Percentiles rank a stretch among this genome's conserved stretches.
Conservation (phyloP, 1,140 invertebrate species). For the Eriosoma lanigerum region DNA sequence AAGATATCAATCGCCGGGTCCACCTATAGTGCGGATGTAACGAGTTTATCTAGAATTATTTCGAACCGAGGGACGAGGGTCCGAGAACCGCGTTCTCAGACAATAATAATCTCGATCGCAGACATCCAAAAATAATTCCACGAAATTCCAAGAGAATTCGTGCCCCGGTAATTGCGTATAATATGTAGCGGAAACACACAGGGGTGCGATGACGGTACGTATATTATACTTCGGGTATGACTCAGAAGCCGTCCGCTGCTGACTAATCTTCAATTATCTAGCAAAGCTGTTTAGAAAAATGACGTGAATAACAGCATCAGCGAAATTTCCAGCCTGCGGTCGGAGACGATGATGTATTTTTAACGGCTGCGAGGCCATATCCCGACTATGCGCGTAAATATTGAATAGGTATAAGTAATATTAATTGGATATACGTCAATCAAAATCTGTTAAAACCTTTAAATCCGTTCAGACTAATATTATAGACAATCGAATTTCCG, state of each 20-base stretch:
- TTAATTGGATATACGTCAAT: conserved; percentile 16
- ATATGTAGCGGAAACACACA: background rate
- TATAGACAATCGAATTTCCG: background rate
- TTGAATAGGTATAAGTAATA: background rate
- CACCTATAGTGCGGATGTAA: background rate
- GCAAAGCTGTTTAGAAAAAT: background rate
- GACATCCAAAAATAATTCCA: background rate
- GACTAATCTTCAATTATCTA: background rate
- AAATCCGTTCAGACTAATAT: background rate
- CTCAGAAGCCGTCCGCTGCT: background rate
- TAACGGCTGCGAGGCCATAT: too few species aligned
- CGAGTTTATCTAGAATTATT: background rate
- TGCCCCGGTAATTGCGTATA: background rate
- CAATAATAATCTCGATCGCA: background rate
- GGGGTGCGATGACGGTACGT: background rate
- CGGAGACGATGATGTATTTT: too few species aligned
- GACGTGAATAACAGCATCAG: too few species aligned
- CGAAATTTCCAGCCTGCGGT: too few species aligned
- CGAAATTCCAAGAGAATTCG: background rate
- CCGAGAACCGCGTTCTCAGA: background rate
- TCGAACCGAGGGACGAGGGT: background rate
- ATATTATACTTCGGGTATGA: background rate
- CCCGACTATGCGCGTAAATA: too few species aligned
- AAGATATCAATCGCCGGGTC: background rate
- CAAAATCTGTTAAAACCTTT: background rate